Base-by-base conservation (phyloP, 2,797 vertebrate genomes). In the Sebastes kiyomatsui region DNA sequence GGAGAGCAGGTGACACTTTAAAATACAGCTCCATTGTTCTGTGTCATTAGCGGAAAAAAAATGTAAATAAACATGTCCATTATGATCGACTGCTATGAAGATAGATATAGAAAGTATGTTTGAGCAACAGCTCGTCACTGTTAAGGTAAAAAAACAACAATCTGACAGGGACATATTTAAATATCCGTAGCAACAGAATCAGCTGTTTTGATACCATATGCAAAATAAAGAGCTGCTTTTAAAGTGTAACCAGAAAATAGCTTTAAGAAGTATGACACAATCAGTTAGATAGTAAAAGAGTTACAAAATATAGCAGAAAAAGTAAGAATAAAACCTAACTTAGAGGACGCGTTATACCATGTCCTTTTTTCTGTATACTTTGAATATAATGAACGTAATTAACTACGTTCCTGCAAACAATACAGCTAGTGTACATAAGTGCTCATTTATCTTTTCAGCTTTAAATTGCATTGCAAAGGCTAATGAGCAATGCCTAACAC, bases 141-240 rank as follows among this genome's bases (percentile, higher is more conserved):
- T 49, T 61, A 14, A 22, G 1, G 12, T 28, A 9, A 28, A 66
- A 35, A 49, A 35, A 65, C 18, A 25, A 32, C 1, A 42, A 69
- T 49, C 7, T 38, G 18, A 72, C 16, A 68, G 8, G 4, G 2
- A 32, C 28, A n/a, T n/a, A 1, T 42, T 42, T 42, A 42, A n/a
- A n/a, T n/a, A 23, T 22, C 1, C 28, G 16, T 12, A 42, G 16
- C 16, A 55, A 13, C 2, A 20, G 10, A 69, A 72, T 38, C 8
- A 38, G 42, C 2, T 11, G 18, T 25, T 67, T 66, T 54, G 2
- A 55, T 14, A 28, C 0, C 35, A 22, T 30, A 32, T 30, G n/a
- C 20, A 69, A 61, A 83, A 86, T 81, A 86, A 0, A 60, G 74
- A 87, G 85, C 79, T 83, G 85, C 16, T 82, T 81, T 88, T 79